Percentiles rank a stretch among this genome's conserved stretches.
Evolutionary conservation across 1,140 invertebrate genomes (phyloP).

Genomic region (Lepidurus arcticus): DNA sequence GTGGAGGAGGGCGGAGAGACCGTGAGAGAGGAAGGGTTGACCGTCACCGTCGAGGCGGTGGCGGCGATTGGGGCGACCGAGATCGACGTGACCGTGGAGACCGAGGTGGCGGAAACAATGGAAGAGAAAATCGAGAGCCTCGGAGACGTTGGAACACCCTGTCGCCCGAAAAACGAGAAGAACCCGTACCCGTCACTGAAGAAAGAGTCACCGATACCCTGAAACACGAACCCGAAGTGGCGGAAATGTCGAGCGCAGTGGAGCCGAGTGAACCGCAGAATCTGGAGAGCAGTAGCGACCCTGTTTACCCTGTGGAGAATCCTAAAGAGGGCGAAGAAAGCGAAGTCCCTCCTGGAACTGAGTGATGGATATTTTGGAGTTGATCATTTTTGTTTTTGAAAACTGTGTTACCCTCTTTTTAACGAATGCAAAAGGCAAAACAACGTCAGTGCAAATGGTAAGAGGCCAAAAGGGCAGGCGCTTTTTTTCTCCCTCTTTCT

Average conservation of each 20-base stretch:
- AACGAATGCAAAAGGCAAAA: not conserved
- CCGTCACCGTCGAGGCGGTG: constrained; percentile 34
- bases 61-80: constrained; percentile 31
- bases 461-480: constrained; percentile 11
- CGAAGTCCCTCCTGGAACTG: constrained; percentile 34
- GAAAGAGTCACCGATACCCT: not conserved
- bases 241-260: not conserved
- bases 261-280: not conserved
- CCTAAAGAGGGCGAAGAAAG: not conserved
- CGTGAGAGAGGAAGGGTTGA: constrained; percentile 36
- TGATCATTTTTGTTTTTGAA: not conserved
- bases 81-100: constrained; percentile 28
- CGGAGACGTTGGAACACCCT: constrained; percentile 34
- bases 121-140: constrained; percentile 33
- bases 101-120: constrained; percentile 34
- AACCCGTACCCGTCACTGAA: not conserved
- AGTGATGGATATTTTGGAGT: not conserved
- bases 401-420: not conserved
- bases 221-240: not conserved
- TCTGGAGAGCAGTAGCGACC: not conserved
- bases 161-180: constrained; percentile 35
- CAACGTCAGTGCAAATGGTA: constrained; percentile 15
- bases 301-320: not conserved
- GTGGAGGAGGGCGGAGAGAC: constrained; percentile 34
- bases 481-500: not conserved